Evolutionary conservation across 2,888 invertebrate species (phyloP), one percentile per base, ranked within the genome.

Genomic region (Stratiomys singularior): DNA sequence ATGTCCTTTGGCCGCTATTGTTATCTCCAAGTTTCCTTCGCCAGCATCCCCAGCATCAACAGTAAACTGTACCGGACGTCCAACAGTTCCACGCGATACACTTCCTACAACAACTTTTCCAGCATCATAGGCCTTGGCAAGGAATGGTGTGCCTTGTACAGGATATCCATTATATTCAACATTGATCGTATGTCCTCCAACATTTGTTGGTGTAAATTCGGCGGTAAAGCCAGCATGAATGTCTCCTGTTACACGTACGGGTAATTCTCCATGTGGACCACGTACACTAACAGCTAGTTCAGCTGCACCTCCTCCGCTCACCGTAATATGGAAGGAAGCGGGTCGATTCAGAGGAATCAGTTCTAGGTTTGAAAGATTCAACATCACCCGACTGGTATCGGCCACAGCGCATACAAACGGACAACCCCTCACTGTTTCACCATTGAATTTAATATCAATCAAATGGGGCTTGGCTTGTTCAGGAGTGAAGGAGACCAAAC

Each of bases 41-140:
- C 99, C 99, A 66, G 98, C 97, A 86, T 96, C 94, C 80, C 96
- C 96, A 1, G 98, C 98, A 86, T 99, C 98, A 74, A 98, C 97
- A 21, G 95, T 95, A 84, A 98, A 94, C 84, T 97, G 96, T n/a
- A 97, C 95, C 3, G 96, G 93, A 81, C 96, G 92, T 74, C 97
- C 97, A 11, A 98, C 94, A n/a, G 92, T 91, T 78, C 93, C 93
- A 27, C 94, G 92, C 15, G 93, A 93, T 63, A 95, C 93, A 81
- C 93, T 91, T 67, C 93, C 92, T 56, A 97, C 95, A 82, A 93
- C 90, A 23, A 96, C 95, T 85, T 93, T 91, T 81, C 94, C 94
- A 30, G 97, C 95, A 88, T 98, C 97, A 87, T 97, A 97, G 0
- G 96, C 96, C 88, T 97, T 96, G 80, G 96, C 95, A 81, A 94